Base-by-base conservation (phyloP, 2,797 vertebrate species). In the Onychomys torridus region DNA sequence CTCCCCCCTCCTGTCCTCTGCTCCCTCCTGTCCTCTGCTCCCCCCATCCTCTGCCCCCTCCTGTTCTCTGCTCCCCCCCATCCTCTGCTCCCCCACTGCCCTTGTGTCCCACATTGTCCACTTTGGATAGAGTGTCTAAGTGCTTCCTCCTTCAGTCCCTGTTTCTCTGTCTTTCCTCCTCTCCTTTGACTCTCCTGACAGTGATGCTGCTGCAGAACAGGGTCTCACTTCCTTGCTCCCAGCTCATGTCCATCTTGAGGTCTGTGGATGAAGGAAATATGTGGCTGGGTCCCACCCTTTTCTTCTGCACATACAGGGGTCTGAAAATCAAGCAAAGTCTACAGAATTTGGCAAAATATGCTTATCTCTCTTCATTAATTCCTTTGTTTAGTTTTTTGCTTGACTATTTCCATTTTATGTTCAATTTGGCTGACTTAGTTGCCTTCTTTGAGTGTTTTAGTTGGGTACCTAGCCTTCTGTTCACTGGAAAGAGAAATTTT, bases 341-440 rank as follows among this genome's bases (percentile, higher is more conserved):
- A 43, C 11, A 73, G 43, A 34, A 34, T 29, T 86, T 55, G 57
- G 25, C n/a, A 55, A 12, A 34, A 32, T 34, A 75, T 77, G 12
- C 27, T 65, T 34, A 13, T 43, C 27, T 65, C 12, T 94, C 6
- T 49, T 55, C 59, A 34, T 69, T 77, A 19, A 6, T 88, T 88
- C 21, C 32, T 91, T 87, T 79, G 40, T 13, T 77, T 91, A 61
- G 34, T 25, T 90, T 89, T 71, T 93, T 92, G 25, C 73, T 46
- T 81, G 17, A 86, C 14, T 86, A 17, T 57, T 90, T 89, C 14
- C 81, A 65, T 90, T 92, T 34, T 40, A 25, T 95, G 27, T 37
- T 52, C 25, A 85, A 12, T 37, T 76, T 17, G 4, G 37, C 69
- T 29, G 40, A 37, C n/a, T 69, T 63, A 71, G 34, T 77, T 92